These are phyloP conservation scores for Ichneumon xanthorius DNA, from an alignment of 2,888 invertebrate genomes.

Conservation along the genomic window DNA sequence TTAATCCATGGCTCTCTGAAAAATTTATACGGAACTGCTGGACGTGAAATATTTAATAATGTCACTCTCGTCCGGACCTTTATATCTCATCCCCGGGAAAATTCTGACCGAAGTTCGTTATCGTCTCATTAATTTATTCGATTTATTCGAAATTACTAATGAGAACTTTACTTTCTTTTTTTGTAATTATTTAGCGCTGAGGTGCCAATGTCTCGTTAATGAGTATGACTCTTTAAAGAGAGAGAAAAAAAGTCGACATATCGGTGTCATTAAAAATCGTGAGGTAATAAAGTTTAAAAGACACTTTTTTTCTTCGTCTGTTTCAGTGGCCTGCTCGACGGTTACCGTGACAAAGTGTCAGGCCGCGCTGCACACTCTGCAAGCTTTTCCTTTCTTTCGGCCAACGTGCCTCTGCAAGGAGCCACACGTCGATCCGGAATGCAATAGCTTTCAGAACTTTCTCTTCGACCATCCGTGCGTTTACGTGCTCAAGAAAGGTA, in stretches of 20 bases:
- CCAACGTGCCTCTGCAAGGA: constrained; percentile 97
- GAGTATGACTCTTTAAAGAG: no score
- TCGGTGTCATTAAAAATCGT: background rate
- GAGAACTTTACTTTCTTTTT: background rate
- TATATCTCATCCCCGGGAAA: background rate
- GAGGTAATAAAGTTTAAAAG: background rate
- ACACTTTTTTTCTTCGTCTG: constrained; percentile 72
- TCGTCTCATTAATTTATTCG: background rate
- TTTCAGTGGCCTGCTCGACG: constrained; percentile 96
- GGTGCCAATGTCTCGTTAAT: background rate
- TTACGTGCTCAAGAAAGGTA: constrained; percentile 95
- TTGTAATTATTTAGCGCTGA: background rate
- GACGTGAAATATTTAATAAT: constrained; percentile 23
- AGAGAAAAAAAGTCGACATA: background rate
- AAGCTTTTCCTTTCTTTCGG: constrained; percentile 96
- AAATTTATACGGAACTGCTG: constrained; percentile 19
- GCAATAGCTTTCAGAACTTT: constrained; percentile 96
- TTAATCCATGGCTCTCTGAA: constrained; percentile 40
- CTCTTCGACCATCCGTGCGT: constrained; percentile 97
- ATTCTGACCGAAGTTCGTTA: background rate
- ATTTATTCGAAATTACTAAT: background rate
- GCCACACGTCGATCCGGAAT: constrained; percentile 95
- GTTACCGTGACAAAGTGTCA: constrained; percentile 97
- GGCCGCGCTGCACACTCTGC: constrained; percentile 94
- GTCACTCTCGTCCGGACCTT: constrained; percentile 18